A percentile compares a stretch with the other conserved stretches of the same genome.
These are phyloP conservation scores for Petrophora chlorosata DNA, from an alignment of 2,888 invertebrate genomes.

Conservation along the genomic window DNA sequence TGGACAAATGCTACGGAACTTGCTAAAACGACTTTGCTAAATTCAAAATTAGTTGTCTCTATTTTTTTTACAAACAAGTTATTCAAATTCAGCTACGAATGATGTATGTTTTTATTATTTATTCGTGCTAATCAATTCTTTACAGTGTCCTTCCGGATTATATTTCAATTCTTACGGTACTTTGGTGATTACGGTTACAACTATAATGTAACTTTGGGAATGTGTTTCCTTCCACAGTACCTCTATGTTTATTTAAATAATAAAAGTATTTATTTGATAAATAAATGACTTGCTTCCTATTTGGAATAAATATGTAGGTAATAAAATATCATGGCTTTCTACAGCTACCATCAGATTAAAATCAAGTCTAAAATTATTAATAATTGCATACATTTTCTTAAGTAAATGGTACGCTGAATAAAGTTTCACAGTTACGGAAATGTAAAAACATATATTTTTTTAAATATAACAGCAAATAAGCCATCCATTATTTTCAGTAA, in stretches of 20 bases:
- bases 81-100: constrained; percentile 46
- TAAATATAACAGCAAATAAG: too few species aligned
- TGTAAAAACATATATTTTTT: too few species aligned
- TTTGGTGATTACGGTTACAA: constrained; percentile 26
- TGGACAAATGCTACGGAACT: too few species aligned
- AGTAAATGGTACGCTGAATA: too few species aligned
- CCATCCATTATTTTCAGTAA: too few species aligned
- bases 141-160: constrained; percentile 54
- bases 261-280: not conserved
- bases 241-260: not conserved
- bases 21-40: not conserved
- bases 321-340: too few species aligned
- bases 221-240: constrained; percentile 14
- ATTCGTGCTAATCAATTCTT: constrained; percentile 52
- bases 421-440: too few species aligned
- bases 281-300: not conserved
- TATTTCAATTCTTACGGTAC: constrained; percentile 38
- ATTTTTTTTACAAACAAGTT: constrained; percentile 21
- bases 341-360: too few species aligned
- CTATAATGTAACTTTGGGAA: constrained; percentile 4
- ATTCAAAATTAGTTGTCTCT: not conserved
- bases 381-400: too few species aligned
- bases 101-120: constrained; percentile 40
- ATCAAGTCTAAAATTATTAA: too few species aligned
- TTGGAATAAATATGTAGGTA: too few species aligned